phyloP scores from a whole-genome alignment of 2,888 invertebrate genomes.

The Melanotus villosus region DNA sequence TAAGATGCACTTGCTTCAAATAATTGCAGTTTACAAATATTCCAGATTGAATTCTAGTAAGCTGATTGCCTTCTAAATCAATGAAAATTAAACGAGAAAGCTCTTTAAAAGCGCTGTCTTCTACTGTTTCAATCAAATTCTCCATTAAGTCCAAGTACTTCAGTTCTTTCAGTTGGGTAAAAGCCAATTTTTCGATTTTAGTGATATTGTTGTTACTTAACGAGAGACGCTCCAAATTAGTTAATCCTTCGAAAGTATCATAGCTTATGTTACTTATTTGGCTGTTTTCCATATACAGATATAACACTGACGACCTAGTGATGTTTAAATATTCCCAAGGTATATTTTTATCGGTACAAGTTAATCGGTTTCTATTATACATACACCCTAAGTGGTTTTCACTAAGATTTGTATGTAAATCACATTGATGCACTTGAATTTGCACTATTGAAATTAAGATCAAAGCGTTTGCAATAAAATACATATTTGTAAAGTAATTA shows the following conservation, averaged over 20 bases:
- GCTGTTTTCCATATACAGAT: background rate
- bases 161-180: background rate
- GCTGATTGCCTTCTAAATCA: slow-evolving; percentile 2
- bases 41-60: background rate
- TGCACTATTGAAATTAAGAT: too few species aligned
- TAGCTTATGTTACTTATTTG: background rate
- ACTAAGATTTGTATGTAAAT: too few species aligned
- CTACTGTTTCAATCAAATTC: background rate
- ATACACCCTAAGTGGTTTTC: too few species aligned
- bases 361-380: too few species aligned
- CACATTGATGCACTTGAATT: too few species aligned
- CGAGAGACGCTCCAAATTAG: background rate
- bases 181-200: background rate
- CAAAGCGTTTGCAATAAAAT: too few species aligned
- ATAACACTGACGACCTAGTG: too few species aligned
- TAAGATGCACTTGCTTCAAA: background rate
- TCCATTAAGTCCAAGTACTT: background rate
- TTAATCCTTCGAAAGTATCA: slow-evolving; percentile 20
- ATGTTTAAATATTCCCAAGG: too few species aligned
- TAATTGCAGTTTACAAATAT: background rate
- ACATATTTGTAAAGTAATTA: too few species aligned
- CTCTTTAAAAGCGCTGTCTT: background rate
- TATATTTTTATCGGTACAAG: too few species aligned
- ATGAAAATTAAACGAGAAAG: background rate
- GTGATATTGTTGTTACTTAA: background rate